Conservation (phyloP, 1,140 invertebrate genomes). For the Drosophila ercepeae region DNA sequence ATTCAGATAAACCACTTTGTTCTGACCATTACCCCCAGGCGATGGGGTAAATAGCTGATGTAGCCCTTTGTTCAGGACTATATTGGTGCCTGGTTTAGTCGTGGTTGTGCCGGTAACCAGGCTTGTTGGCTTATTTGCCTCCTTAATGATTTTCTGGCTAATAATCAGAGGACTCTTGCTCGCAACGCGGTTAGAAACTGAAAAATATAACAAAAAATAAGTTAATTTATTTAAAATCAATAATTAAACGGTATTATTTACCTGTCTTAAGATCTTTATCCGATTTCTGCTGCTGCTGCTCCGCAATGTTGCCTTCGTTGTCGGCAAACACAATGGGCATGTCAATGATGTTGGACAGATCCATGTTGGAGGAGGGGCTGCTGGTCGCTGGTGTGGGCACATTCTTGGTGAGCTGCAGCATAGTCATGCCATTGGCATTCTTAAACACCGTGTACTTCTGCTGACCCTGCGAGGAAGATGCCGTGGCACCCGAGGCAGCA, state of each 20-base stretch:
- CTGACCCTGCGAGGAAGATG: conserved; percentile 48
- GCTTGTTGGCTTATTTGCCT: conserved; percentile 34
- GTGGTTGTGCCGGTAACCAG: conserved; percentile 4
- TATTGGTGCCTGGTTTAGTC: conserved; percentile 40
- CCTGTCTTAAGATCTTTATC: conserved; percentile 42
- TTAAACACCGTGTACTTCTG: conserved; percentile 84
- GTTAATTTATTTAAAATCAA: not conserved
- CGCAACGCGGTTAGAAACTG: conserved; percentile 16
- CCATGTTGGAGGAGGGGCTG: conserved; percentile 67
- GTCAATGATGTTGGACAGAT: conserved; percentile 87
- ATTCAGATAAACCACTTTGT: conserved; percentile 77
- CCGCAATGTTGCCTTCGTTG: conserved; percentile 84
- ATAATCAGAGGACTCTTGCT: conserved; percentile 64
- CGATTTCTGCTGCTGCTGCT: conserved; percentile 32
- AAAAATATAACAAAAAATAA: not conserved
- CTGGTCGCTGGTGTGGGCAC: not conserved
- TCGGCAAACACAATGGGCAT: conserved; percentile 89
- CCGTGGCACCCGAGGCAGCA: conserved; percentile 44
- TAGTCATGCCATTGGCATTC: conserved; percentile 79
- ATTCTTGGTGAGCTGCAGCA: conserved; percentile 55
- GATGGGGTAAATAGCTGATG: conserved; percentile 57
- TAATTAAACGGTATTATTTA: not conserved
- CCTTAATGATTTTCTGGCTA: conserved; percentile 78
- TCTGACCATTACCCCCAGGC: conserved; percentile 13
- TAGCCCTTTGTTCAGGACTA: conserved; percentile 69